A percentile compares a stretch with the other conserved stretches of the same genome.
phyloP scores from a whole-genome alignment of 2,888 invertebrate genomes.

The Patella ulyssiponensis region DNA sequence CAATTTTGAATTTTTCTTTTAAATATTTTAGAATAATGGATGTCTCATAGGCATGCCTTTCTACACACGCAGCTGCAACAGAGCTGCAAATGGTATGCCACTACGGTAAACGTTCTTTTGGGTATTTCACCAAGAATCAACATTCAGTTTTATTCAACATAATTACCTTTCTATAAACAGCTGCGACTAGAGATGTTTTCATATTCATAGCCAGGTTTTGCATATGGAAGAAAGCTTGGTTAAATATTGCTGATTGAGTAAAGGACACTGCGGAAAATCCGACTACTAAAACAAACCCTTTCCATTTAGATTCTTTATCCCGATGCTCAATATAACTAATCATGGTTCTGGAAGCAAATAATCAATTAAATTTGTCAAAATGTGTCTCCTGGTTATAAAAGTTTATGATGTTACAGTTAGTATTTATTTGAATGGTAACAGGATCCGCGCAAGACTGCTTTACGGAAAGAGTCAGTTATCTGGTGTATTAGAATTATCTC shows the following conservation, averaged over 20 bases:
- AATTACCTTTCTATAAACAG: slow-evolving; percentile 20
- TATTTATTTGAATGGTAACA: no score
- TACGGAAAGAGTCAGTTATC: no score
- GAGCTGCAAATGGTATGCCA: no score
- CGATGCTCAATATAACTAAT: slow-evolving; percentile 53
- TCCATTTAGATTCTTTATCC: slow-evolving; percentile 24
- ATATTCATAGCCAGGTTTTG: slow-evolving; percentile 38
- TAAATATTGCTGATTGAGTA: slow-evolving; percentile 35
- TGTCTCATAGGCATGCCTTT: no score
- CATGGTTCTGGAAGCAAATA: slow-evolving; percentile 57
- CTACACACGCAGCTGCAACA: no score
- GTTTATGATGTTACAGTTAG: no score
- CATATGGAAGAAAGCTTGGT: slow-evolving; percentile 31
- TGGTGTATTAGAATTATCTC: not conserved
- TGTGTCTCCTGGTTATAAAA: no score
- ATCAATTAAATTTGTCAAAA: no score
- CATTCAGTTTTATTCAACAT: not conserved
- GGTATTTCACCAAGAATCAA: not conserved
- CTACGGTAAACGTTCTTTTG: not conserved
- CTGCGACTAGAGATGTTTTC: slow-evolving; percentile 32
- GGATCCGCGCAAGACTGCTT: no score
- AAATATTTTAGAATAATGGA: no score
- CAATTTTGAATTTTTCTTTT: no score
- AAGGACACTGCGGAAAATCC: slow-evolving; percentile 35
- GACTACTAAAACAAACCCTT: slow-evolving; percentile 27